Evolutionary conservation across 2,888 invertebrate genomes (phyloP), one percentile per base, ranked within the genome.

Genomic region (Crepidodera aurea): DNA sequence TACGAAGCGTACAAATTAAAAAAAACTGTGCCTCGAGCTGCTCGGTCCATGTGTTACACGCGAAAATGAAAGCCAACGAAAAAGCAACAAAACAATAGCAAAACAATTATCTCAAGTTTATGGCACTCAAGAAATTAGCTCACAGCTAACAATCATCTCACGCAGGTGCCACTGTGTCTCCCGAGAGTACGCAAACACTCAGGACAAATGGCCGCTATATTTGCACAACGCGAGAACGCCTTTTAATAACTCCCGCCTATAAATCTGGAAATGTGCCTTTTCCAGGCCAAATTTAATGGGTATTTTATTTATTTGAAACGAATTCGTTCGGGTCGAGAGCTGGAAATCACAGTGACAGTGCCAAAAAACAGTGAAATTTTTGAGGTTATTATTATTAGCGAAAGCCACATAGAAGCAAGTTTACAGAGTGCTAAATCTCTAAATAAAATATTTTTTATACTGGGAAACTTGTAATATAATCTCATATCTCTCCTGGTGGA

Each of bases 111-210:
- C 25, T 48, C 48, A 40, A 57, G 50, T 57, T 56, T 57, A 57
- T 50, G 18, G 57, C 57, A 48, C 57, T 57, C 50, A 32, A 57
- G 57, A 57, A 57, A 57, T 57, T 57, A 57, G 57, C 57, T 46
- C 32, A 19, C 16, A 44, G 12, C 54, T 54, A 54, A 54, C 54
- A 54, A 54, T 54, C 54, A 54, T 27, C 48, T 57, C 13, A 57
- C 48, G 57, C 57, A 57, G 57, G 57, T 57, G 57, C 57, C 57
- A 50, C 27, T 15, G 48, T 29, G 48, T 57, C 57, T 57, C 57
- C 39, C 15, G 39, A 40, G 57, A 57, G 48, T 25, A 27, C 25
- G 13, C 22, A 27, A 34, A 48, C 37, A 39, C 25, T 39, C 48
- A 39, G 25, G 48, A 57, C 48, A 50, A 57, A 57, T 57, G 48